These are phyloP conservation scores for Drosophila colorata DNA, from an alignment of 2,888 invertebrate genomes.

Conservation along the genomic window DNA sequence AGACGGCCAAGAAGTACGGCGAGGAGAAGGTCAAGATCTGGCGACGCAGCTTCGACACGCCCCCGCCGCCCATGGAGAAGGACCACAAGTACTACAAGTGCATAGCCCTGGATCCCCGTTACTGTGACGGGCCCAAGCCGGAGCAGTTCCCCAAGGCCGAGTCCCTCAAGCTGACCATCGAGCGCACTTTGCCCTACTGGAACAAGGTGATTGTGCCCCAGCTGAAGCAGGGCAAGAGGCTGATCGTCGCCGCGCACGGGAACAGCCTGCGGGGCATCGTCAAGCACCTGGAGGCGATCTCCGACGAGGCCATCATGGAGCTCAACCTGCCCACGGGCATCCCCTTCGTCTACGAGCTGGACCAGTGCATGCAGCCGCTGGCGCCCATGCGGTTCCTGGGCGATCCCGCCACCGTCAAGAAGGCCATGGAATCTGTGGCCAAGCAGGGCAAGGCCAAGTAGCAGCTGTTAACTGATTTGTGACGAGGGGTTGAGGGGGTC, in stretches of 20 bases:
- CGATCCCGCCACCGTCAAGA: slow-evolving; percentile 91
- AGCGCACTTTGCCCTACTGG: slow-evolving; percentile 94
- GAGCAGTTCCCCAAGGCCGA: slow-evolving; percentile 94
- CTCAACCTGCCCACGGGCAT: slow-evolving; percentile 93
- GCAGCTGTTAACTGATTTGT: slow-evolving; percentile 60
- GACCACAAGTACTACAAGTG: slow-evolving; percentile 91
- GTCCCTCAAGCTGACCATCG: slow-evolving; percentile 93
- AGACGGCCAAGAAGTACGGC: slow-evolving; percentile 94
- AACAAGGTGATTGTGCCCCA: slow-evolving; percentile 91
- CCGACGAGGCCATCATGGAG: slow-evolving; percentile 91
- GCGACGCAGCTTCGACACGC: slow-evolving; percentile 93
- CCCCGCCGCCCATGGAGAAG: slow-evolving; percentile 93
- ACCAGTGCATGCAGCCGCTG: slow-evolving; percentile 90
- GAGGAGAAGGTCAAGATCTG: slow-evolving; percentile 93
- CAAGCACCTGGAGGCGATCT: slow-evolving; percentile 93
- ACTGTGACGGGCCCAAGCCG: slow-evolving; percentile 89
- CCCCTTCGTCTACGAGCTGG: slow-evolving; percentile 92
- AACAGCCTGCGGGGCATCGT: slow-evolving; percentile 95
- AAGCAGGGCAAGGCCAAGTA: slow-evolving; percentile 90
- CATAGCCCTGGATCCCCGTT: slow-evolving; percentile 92
- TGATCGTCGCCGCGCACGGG: slow-evolving; percentile 94
- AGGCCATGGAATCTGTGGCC: slow-evolving; percentile 92
- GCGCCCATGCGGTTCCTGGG: slow-evolving; percentile 92
- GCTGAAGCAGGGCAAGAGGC: slow-evolving; percentile 91
- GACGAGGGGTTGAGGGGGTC: slow-evolving; percentile 1